Conservation (phyloP, 2,888 invertebrate species). For the Mystacides longicornis region DNA sequence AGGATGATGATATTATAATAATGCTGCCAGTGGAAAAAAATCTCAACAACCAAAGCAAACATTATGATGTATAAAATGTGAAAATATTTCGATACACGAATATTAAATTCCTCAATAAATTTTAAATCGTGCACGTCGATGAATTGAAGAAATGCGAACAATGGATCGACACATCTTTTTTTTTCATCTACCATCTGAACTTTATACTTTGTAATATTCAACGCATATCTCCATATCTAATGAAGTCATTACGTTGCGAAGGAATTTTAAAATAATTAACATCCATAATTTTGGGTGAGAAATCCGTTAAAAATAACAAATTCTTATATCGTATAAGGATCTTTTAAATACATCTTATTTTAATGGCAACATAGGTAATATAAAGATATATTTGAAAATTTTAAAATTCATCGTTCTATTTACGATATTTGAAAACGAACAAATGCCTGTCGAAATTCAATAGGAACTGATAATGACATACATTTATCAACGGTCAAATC, state of each 20-base stretch:
- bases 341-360: background rate
- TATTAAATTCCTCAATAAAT: background rate
- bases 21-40: background rate
- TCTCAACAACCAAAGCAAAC: background rate
- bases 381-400: background rate
- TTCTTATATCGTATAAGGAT: too few species aligned
- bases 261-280: too few species aligned
- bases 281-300: too few species aligned
- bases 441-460: background rate
- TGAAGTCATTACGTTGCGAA: too few species aligned
- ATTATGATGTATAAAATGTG: background rate
- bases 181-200: too few species aligned
- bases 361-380: background rate
- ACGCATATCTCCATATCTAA: too few species aligned
- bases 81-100: background rate
- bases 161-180: too few species aligned
- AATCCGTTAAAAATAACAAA: too few species aligned
- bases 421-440: conserved; percentile 3
- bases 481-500: conserved; percentile 1
- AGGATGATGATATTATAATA: background rate
- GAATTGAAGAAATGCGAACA: background rate
- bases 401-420: background rate
- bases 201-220: too few species aligned
- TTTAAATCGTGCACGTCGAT: background rate
- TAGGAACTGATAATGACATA: background rate